Evolutionary conservation across 2,888 invertebrate genomes (phyloP), one percentile per base, ranked within the genome.

Genomic region (Chalcosyrphus nemorum): DNA sequence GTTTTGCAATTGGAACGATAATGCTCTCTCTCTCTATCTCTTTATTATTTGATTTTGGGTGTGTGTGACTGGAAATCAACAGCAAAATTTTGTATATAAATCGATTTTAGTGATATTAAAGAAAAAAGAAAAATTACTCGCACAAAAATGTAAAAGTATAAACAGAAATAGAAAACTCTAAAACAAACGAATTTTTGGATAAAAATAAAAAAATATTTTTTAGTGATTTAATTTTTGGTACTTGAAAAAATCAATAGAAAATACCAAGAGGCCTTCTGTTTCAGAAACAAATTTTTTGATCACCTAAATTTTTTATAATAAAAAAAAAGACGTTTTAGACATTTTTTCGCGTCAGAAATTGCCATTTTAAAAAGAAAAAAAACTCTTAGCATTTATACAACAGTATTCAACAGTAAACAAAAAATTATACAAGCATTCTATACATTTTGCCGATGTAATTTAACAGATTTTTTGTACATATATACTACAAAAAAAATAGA

Each of bases 191-290:
- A 72, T 78, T 78, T 78, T 72, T 78, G 59, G 32, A 52, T 19
- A 21, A 24, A 43, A 74, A 57, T 11, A 54, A 27, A 21, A 27
- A 27, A 6, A 56, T 71, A 57, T 56, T 35, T 72, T 59, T 72
- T 63, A 38, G 65, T 63, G 35, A 61, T 63, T 63, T 38, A 15
- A 17, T 81, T 81, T 59, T 38, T 43, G 19, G 27, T 54, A 35
- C 17, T 65, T 66, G 52, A 66, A 21, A 57, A 27, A 57, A 50
- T 50, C 68, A 80, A 78, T 57, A 68, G 63, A 66, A 43, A 52
- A 57, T n/a, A 74, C 84, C 70, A 70, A 50, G 85, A 81, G 59
- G 85, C 85, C 85, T 85, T 85, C 54, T 47, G 81, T 85, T 85
- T 85, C 50, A 75, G 56, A 85, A 81, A 81, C 75, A 75, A 70